phyloP scores from a whole-genome alignment of 2,888 invertebrate species.

The Orchestes rusci region DNA sequence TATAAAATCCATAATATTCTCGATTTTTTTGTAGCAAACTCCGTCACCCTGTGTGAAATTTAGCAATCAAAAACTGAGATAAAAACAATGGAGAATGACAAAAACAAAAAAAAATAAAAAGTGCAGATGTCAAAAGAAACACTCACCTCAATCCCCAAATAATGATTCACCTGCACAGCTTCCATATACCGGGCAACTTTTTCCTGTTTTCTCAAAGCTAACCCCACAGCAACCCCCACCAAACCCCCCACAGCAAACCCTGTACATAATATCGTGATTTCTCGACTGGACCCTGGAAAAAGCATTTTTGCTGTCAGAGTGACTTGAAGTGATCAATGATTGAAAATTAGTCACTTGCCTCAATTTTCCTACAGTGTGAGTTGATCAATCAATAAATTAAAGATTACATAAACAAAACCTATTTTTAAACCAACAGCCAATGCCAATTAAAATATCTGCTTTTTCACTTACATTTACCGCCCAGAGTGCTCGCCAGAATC shows the following conservation, averaged over 20 bases:
- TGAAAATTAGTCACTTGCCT: too few relatives aligned
- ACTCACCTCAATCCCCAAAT: conserved; percentile 45
- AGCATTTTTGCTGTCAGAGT: conserved; percentile 8
- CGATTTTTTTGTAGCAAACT: too few relatives aligned
- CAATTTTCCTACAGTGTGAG: too few relatives aligned
- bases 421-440: background rate
- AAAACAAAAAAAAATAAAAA: too few relatives aligned
- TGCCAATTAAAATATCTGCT: background rate
- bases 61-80: too few relatives aligned
- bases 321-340: too few relatives aligned
- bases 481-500: conserved; percentile 31
- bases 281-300: conserved; percentile 42
- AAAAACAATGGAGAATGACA: too few relatives aligned
- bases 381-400: too few relatives aligned
- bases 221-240: conserved; percentile 42
- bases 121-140: too few relatives aligned
- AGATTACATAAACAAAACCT: too few relatives aligned
- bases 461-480: conserved; percentile 34
- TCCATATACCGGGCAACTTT: conserved; percentile 44
- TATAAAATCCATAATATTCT: too few relatives aligned
- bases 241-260: conserved; percentile 44
- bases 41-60: too few relatives aligned
- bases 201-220: conserved; percentile 36
- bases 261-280: conserved; percentile 42
- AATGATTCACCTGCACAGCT: conserved; percentile 45